These are phyloP conservation scores for Enteromius mattozi DNA, from an alignment of 2,797 vertebrate species.

Conservation along the genomic window DNA sequence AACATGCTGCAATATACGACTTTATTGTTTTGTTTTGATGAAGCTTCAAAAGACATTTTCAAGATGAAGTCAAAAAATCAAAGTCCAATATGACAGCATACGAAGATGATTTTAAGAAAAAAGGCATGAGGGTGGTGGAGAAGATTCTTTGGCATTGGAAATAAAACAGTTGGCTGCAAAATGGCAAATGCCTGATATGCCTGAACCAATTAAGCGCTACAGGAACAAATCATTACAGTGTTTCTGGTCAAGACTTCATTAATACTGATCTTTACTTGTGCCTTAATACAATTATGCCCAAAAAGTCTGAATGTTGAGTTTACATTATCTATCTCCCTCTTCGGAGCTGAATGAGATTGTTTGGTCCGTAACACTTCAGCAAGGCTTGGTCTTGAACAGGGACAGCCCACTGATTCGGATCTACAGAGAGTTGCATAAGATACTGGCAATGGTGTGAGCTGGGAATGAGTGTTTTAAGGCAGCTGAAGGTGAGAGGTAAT, in stretches of 20 bases:
- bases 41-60: slow-evolving; percentile 12
- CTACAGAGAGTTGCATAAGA: slow-evolving; percentile 39
- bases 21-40: slow-evolving; percentile 19
- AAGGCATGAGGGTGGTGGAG: slow-evolving; percentile 23
- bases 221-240: slow-evolving; percentile 33
- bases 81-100: slow-evolving; percentile 1
- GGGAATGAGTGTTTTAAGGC: slow-evolving; percentile 53
- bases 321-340: not conserved
- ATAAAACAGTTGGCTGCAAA: slow-evolving; percentile 23
- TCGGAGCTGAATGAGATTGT: slow-evolving; percentile 1
- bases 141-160: slow-evolving; percentile 59
- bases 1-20: not conserved
- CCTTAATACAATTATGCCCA: slow-evolving; percentile 4
- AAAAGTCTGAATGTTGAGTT: not conserved
- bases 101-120: slow-evolving; percentile 16
- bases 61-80: not conserved
- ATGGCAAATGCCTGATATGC: slow-evolving; percentile 21
- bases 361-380: slow-evolving; percentile 23
- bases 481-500: slow-evolving; percentile 56
- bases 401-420: slow-evolving; percentile 1
- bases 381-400: not conserved
- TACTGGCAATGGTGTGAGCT: slow-evolving; percentile 34
- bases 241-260: slow-evolving; percentile 28
- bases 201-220: slow-evolving; percentile 8
- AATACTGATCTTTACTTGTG: slow-evolving; percentile 32